Base-by-base conservation (phyloP, 1,140 invertebrate genomes). In the Neoseiulus cucumeris region DNA sequence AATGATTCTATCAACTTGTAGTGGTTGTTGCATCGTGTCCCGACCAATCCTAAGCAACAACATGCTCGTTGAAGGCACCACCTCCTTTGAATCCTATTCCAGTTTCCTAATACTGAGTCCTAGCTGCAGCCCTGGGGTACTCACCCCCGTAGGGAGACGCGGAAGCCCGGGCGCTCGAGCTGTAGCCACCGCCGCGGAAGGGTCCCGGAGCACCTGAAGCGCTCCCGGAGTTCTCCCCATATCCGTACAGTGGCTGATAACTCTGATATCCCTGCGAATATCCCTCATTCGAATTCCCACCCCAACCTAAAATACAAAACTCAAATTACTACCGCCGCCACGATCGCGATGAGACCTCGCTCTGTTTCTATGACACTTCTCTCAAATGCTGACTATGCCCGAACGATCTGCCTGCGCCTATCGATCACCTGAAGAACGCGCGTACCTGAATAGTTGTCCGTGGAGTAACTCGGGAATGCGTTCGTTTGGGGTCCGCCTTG, bases 71-170 rank as follows among this genome's bases (percentile, higher is more conserved):
- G 33, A 39, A 4, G 9, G 33, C 33, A 59, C 51, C 25, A 25
- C 51, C 25, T n/a, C n/a, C n/a, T n/a, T n/a, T n/a, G n/a, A n/a
- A 59, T 33, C 25, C 14, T 59, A 33, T 25, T 9, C 51, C 25
- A 33, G 4, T 7, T 47, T 29, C 33, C 22, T 59, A 59, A 59
- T 59, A 59, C 51, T 59, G 51, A 59, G 14, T 59, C 33, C 51
- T 59, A 59, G 51, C 22, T 2, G 51, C 25, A 25, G 33, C 51
- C 14, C 25, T 59, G 25, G 51, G 25, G 51, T 59, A 59, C 51
- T 59, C 51, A 59, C 51, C 51, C 25, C 51, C 51, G 22, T 59
- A 59, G n/a, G 51, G 51, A 25, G 25, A 33, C 25, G 51, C 51
- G 33, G 25, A 12, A 29, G 51, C 25, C 14, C 51, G 51, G 9